phyloP scores from a whole-genome alignment of 2,888 invertebrate genomes.

The Automeris io region DNA sequence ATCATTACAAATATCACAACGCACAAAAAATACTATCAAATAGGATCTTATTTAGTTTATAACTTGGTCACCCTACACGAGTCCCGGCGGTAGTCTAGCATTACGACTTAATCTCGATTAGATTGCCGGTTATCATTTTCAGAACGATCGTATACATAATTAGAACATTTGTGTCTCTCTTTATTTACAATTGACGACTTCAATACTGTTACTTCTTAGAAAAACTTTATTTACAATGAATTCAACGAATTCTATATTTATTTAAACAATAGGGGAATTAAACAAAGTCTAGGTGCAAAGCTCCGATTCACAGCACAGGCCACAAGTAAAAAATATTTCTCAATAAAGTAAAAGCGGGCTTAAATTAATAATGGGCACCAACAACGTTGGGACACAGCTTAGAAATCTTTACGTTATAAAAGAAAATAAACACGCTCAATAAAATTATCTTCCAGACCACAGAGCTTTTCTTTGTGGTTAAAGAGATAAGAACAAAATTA shows the following conservation, averaged over 20 bases:
- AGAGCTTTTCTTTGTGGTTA: background rate
- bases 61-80: conserved; percentile 22
- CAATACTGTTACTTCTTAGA: too few relatives aligned
- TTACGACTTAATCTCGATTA: conserved; percentile 60
- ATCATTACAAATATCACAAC: too few relatives aligned
- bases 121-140: conserved; percentile 53
- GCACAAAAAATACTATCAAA: too few relatives aligned
- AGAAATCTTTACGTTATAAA: conserved; percentile 10
- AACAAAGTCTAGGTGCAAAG: too few relatives aligned
- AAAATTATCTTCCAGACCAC: conserved; percentile 3
- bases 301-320: too few relatives aligned
- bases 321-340: conserved; percentile 8
- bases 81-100: conserved; percentile 39
- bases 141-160: conserved; percentile 39
- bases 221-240: too few relatives aligned
- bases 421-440: conserved; percentile 7
- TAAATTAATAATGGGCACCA: conserved; percentile 16
- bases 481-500: too few relatives aligned
- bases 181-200: background rate
- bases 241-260: too few relatives aligned
- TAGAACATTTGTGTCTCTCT: conserved; percentile 22
- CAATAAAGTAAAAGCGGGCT: conserved; percentile 9
- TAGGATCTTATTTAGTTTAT: too few relatives aligned
- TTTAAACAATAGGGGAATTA: too few relatives aligned
- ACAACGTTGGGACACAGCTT: conserved; percentile 9